Evolutionary conservation across 2,797 vertebrate species (phyloP).

Genomic region (Enteromius unitaeniatus): DNA sequence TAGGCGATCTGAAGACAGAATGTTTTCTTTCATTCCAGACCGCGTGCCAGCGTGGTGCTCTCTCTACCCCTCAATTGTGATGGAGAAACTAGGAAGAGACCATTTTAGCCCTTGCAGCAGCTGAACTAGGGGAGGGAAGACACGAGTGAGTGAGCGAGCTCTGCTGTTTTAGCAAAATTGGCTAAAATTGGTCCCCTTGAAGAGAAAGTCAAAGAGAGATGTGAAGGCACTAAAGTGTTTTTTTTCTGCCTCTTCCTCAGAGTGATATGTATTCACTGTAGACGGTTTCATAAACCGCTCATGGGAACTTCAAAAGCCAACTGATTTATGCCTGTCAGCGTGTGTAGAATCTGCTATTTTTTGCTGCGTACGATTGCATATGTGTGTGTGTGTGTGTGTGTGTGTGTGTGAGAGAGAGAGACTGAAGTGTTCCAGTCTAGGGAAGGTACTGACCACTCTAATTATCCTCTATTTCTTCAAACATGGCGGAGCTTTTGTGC

Average conservation of each 20-base stretch:
- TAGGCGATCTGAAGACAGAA: slow-evolving; percentile 47
- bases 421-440: slow-evolving; percentile 60
- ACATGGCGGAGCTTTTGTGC: slow-evolving; percentile 74
- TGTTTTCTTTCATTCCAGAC: slow-evolving; percentile 29
- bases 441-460: slow-evolving; percentile 76
- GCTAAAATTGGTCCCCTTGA: slow-evolving; percentile 57
- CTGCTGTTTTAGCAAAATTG: slow-evolving; percentile 45
- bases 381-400: slow-evolving; percentile 58
- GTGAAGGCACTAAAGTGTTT: slow-evolving; percentile 52
- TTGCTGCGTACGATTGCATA: slow-evolving; percentile 6
- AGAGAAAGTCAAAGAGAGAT: slow-evolving; percentile 59
- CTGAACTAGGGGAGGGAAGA: slow-evolving; percentile 47
- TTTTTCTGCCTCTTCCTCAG: slow-evolving; percentile 46
- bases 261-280: slow-evolving; percentile 60
- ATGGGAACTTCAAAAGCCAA: slow-evolving; percentile 69
- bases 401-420: slow-evolving; percentile 48
- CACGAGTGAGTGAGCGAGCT: slow-evolving; percentile 44
- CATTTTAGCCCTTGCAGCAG: slow-evolving; percentile 39
- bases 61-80: slow-evolving; percentile 21
- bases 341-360: slow-evolving; percentile 70
- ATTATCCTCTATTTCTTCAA: slow-evolving; percentile 80
- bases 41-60: neutral
- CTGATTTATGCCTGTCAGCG: slow-evolving; percentile 72
- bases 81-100: slow-evolving; percentile 17
- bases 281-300: slow-evolving; percentile 64